Evolutionary conservation across 2,797 vertebrate species (phyloP), one percentile per base, ranked within the genome.

Genomic region (Thamnophis elegans): DNA sequence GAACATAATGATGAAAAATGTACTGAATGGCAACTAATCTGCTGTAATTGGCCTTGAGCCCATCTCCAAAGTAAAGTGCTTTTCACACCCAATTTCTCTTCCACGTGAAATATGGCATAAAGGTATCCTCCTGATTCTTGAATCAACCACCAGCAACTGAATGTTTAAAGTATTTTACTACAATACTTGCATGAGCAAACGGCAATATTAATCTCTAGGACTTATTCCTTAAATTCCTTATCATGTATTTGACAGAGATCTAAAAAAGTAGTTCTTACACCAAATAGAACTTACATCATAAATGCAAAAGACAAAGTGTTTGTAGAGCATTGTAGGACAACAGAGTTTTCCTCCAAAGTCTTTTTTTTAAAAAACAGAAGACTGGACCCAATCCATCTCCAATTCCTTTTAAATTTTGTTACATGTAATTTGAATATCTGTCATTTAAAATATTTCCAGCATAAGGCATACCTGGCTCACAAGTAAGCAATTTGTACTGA

Each of bases 401-500:
- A 88, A 32, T 73, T 92, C 85, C 89, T 89, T 92, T 92, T 91
- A 93, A 94, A 89, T 94, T 92, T 78, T 89, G 86, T 32, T 87
- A 62, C n/a, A 86, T 89, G 88, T 90, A 93, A 62, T 92, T 26
- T 92, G 96, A 94, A 94, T 87, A 8, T 65, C 62, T 65, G 87
- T 88, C 20, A 95, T 95, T 93, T 91, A 51, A 56, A 92, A 55
- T 91, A 12, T 90, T 32, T 91, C 13, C 28, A 88, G 91, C 91
- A 89, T 59, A 18, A 42, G 92, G n/a, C 89, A 91, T 90, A 42
- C 88, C 59, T 87, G 89, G 89, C 93, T 92, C 89, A 89, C 59
- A 65, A 92, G 12, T 2, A n/a, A 87, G 92, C n/a, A 92, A 90
- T 28, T 53, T 2, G 92, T 73, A 87, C 14, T 94, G 88, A 87